Evolutionary conservation across 2,888 invertebrate species (phyloP).

Genomic region (Trilocha varians): DNA sequence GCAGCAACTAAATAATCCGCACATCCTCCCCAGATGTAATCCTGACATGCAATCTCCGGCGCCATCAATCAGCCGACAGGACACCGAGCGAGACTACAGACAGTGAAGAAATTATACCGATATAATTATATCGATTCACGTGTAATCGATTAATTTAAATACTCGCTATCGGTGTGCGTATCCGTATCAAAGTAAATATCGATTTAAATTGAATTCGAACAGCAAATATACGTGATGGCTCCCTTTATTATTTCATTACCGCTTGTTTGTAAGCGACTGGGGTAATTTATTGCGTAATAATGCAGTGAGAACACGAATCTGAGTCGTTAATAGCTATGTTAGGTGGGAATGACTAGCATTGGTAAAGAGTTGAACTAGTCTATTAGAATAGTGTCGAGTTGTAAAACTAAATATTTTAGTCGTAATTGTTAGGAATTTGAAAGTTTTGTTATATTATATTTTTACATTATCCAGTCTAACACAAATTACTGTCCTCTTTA

Average conservation of each 20-base stretch:
- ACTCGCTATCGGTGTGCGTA: not conserved
- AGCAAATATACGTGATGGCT: not conserved
- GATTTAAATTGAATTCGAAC: constrained; percentile 1
- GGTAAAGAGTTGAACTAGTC: constrained; percentile 29
- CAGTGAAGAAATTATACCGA: constrained; percentile 8
- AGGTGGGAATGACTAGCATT: constrained; percentile 39
- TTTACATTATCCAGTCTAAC: too few relatives aligned
- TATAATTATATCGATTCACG: constrained; percentile 13
- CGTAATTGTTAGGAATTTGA: too few relatives aligned
- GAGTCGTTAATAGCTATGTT: constrained; percentile 27
- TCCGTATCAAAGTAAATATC: not conserved
- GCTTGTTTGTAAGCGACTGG: not conserved
- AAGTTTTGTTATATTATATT: too few relatives aligned
- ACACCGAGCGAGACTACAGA: constrained; percentile 13
- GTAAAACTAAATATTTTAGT: too few relatives aligned
- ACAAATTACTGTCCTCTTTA: too few relatives aligned
- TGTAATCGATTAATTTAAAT: constrained; percentile 1
- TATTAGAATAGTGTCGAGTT: too few relatives aligned
- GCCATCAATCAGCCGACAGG: constrained; percentile 53
- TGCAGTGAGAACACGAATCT: not conserved
- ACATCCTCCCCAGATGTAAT: constrained; percentile 65
- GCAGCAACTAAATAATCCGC: constrained; percentile 61
- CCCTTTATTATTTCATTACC: not conserved
- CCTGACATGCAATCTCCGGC: constrained; percentile 69
- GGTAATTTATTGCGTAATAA: constrained; percentile 4